These are phyloP conservation scores for Chrysolina haemoptera DNA, from an alignment of 2,888 invertebrate genomes.

Conservation along the genomic window DNA sequence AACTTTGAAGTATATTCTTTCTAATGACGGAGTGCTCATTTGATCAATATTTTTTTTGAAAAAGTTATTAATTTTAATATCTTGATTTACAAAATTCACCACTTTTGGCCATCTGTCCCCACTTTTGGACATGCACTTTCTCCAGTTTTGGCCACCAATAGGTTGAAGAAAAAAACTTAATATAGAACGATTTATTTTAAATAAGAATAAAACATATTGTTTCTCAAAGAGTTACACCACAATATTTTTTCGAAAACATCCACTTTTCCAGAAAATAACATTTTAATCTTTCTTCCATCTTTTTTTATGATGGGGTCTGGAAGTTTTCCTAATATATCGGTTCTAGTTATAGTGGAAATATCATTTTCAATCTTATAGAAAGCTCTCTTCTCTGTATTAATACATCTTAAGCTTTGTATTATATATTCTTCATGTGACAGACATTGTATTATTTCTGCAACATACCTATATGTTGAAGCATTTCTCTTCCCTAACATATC, in stretches of 20 bases:
- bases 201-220: constrained; percentile 9
- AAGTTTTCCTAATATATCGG: constrained; percentile 22
- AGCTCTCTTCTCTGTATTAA: constrained; percentile 21
- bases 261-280: constrained; percentile 17
- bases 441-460: constrained; percentile 23
- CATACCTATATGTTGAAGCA: constrained; percentile 17
- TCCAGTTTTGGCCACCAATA: constrained; percentile 26
- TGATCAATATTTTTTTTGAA: constrained; percentile 12
- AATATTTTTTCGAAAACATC: constrained; percentile 23
- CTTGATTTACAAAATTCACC: constrained; percentile 26
- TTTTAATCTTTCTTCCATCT: constrained; percentile 25
- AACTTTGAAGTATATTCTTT: too few relatives aligned
- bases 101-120: constrained; percentile 18
- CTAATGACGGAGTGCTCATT: constrained; percentile 13
- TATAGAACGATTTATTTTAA: constrained; percentile 21
- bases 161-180: too few relatives aligned
- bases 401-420: constrained; percentile 26
- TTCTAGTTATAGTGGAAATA: constrained; percentile 22
- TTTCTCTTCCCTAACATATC: constrained; percentile 10
- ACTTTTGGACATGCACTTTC: constrained; percentile 13
- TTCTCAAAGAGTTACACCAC: neutral
- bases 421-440: constrained; percentile 23
- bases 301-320: constrained; percentile 25
- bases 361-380: constrained; percentile 18
- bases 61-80: constrained; percentile 22